Percentiles rank a stretch among this genome's conserved stretches.
These are phyloP conservation scores for Cinclus mexicanus DNA, from an alignment of 2,113 vertebrate genomes.

Conservation along the genomic window DNA sequence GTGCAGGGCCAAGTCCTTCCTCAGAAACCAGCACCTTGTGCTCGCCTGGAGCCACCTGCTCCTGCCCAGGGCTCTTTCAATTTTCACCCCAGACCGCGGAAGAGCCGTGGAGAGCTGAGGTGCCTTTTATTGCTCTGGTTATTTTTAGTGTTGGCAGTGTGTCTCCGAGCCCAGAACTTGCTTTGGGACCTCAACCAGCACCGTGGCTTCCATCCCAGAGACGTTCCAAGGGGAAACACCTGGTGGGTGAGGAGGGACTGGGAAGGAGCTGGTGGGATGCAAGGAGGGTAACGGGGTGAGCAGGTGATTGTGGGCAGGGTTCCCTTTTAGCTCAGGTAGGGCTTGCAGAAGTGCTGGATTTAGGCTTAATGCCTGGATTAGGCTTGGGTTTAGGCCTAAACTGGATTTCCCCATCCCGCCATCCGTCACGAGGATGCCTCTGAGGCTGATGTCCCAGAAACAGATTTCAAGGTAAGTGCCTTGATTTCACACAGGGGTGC, in stretches of 20 bases:
- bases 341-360: neutral
- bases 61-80: neutral
- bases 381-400: neutral
- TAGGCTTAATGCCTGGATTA: neutral
- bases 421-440: rapidly evolving
- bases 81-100: conserved; percentile 11
- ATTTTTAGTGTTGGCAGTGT: neutral
- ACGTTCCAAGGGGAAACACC: too few relatives aligned
- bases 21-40: conserved; percentile 35
- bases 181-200: neutral
- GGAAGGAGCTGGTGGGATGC: neutral
- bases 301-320: rapidly evolving
- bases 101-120: neutral
- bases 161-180: neutral
- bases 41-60: neutral
- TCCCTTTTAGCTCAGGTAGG: neutral
- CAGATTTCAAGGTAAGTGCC: neutral
- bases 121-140: neutral
- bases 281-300: rapidly evolving
- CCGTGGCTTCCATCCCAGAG: rapidly evolving
- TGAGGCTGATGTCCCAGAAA: rapidly evolving
- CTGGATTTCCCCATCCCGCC: neutral
- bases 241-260: neutral
- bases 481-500: neutral
- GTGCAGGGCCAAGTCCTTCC: conserved; percentile 16